These are phyloP conservation scores for Eutolmus rufibarbis DNA, from an alignment of 2,888 invertebrate species.

Conservation along the genomic window DNA sequence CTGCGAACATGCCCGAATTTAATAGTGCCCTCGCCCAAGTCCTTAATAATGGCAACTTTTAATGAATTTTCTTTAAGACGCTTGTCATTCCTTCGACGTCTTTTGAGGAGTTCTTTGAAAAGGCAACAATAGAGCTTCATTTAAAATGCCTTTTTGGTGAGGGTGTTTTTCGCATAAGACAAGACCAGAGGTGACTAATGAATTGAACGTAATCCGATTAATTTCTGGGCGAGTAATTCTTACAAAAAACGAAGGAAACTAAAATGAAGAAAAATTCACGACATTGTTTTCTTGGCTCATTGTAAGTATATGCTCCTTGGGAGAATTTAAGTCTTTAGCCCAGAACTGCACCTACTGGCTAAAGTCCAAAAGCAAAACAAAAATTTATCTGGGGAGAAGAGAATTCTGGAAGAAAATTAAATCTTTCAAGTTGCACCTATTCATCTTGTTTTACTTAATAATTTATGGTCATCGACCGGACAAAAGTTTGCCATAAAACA, in stretches of 20 bases:
- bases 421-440: background rate
- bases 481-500: background rate
- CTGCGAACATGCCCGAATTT: background rate
- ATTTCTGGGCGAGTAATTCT: conserved; percentile 10
- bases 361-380: background rate
- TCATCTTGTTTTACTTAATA: background rate
- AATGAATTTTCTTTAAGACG: background rate
- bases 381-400: background rate
- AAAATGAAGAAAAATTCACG: background rate
- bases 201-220: conserved; percentile 22
- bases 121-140: background rate
- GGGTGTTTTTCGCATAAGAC: background rate
- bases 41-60: background rate
- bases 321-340: background rate
- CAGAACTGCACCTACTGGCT: background rate
- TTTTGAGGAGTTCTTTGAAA: background rate
- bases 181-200: background rate
- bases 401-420: background rate
- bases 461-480: background rate
- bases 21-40: background rate
- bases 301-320: background rate
- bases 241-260: background rate
- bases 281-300: background rate
- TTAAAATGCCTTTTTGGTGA: background rate
- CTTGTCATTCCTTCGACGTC: background rate